phyloP scores from a whole-genome alignment of 2,888 invertebrate genomes.

The Syrphus vitripennis region DNA sequence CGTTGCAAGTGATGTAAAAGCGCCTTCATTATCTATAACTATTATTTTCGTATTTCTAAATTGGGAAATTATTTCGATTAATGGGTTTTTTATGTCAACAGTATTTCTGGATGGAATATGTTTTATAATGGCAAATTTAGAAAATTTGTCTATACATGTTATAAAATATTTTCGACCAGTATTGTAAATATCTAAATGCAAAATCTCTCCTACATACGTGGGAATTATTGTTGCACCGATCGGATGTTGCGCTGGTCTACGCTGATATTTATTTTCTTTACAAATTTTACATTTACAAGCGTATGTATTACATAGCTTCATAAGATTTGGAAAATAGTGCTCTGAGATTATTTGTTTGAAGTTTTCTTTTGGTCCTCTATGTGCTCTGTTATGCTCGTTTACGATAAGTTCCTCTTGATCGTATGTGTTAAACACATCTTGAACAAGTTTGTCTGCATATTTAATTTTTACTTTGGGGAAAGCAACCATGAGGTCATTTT shows the following conservation, averaged over 20 bases:
- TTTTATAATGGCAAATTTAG: background rate
- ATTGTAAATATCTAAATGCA: conserved; percentile 29
- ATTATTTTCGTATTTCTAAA: conserved; percentile 7
- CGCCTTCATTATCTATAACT: background rate
- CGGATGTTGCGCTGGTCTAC: background rate
- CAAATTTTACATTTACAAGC: too few relatives aligned
- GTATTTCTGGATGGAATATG: conserved; percentile 1
- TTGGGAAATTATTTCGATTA: conserved; percentile 8
- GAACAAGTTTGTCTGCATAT: background rate
- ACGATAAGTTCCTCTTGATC: background rate
- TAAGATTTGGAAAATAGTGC: too few relatives aligned
- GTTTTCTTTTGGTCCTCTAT: background rate
- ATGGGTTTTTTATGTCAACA: too few relatives aligned
- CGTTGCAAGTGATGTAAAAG: too few relatives aligned
- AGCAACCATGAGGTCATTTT: background rate
- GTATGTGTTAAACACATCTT: background rate
- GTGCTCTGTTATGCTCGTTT: background rate
- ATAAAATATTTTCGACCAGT: conserved; percentile 25
- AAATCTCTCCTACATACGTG: conserved; percentile 16
- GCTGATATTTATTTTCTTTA: conserved; percentile 1
- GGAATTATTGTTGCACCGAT: background rate
- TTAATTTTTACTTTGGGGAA: background rate
- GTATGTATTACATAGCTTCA: background rate
- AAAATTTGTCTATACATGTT: conserved; percentile 17
- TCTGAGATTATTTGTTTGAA: background rate